These are phyloP conservation scores for Distichodus sexfasciatus DNA, from an alignment of 2,797 vertebrate species.

Conservation along the genomic window DNA sequence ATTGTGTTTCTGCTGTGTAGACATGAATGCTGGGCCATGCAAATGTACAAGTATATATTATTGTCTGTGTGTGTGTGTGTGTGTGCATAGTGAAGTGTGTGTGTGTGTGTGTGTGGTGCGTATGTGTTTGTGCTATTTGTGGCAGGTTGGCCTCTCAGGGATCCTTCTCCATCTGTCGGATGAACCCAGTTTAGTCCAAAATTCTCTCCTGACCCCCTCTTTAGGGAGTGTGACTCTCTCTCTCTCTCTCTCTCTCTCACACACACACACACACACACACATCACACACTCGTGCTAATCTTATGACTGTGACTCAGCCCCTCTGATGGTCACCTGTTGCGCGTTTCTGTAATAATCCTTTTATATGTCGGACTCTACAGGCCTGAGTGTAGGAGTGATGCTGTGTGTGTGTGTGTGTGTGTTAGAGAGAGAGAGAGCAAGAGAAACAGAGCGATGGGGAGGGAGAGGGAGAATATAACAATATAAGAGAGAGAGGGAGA, in stretches of 20 bases:
- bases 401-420: slow-evolving; percentile 7
- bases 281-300: not conserved
- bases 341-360: too few relatives aligned
- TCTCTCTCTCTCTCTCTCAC: too few relatives aligned
- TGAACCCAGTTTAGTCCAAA: slow-evolving; percentile 26
- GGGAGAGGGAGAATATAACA: too few relatives aligned
- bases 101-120: not conserved
- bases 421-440: too few relatives aligned
- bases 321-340: too few relatives aligned
- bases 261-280: too few relatives aligned
- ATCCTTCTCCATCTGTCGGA: slow-evolving; percentile 23
- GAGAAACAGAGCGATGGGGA: too few relatives aligned
- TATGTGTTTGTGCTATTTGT: slow-evolving; percentile 15
- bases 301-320: too few relatives aligned
- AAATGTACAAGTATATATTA: not conserved
- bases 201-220: not conserved
- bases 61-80: not conserved
- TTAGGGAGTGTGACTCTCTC: not conserved
- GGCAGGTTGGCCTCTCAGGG: slow-evolving; percentile 16
- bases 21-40: too few relatives aligned
- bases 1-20: too few relatives aligned
- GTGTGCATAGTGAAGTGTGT: not conserved
- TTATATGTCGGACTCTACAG: not conserved
- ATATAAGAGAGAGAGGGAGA: too few relatives aligned
- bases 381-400: not conserved